phyloP scores from a whole-genome alignment of 2,113 vertebrate species.

The Anser cygnoides region DNA sequence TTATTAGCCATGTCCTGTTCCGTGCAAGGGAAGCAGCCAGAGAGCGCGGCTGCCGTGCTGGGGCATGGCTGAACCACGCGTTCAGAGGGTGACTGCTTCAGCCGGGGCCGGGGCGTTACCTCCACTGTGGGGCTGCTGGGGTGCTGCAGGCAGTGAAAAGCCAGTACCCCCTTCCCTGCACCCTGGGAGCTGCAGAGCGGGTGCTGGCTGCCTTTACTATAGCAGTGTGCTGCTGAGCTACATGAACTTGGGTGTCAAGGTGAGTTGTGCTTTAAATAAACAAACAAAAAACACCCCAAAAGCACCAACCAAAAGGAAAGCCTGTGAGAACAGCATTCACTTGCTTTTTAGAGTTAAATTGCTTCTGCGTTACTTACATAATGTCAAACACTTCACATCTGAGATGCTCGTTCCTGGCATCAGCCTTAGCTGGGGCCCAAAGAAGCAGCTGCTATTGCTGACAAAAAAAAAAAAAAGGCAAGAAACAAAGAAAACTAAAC shows the following conservation, averaged over 20 bases:
- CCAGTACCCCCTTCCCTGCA: fast-evolving
- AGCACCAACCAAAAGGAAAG: fast-evolving
- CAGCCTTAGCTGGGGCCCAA: background rate
- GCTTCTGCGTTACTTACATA: background rate
- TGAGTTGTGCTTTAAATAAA: background rate
- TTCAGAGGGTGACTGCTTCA: background rate
- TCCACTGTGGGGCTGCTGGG: fast-evolving
- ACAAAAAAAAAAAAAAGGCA: background rate
- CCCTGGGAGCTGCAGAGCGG: fast-evolving
- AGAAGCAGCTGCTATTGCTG: background rate
- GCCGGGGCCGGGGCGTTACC: background rate
- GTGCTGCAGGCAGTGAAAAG: too few species aligned
- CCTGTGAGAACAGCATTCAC: fast-evolving
- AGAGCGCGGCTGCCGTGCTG: fast-evolving
- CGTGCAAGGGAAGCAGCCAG: background rate
- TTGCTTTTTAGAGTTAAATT: too few species aligned
- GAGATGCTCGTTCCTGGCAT: fast-evolving
- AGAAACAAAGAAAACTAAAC: too few species aligned
- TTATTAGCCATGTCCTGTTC: background rate
- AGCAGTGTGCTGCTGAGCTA: fast-evolving
- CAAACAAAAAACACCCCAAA: background rate
- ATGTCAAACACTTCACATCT: fast-evolving
- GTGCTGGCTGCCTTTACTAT: background rate
- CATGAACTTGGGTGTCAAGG: fast-evolving
- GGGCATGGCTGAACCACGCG: background rate